Percentiles rank a stretch among this genome's conserved stretches.
These are phyloP conservation scores for Catharus fuscescens DNA, from an alignment of 2,113 vertebrate species.

Conservation along the genomic window DNA sequence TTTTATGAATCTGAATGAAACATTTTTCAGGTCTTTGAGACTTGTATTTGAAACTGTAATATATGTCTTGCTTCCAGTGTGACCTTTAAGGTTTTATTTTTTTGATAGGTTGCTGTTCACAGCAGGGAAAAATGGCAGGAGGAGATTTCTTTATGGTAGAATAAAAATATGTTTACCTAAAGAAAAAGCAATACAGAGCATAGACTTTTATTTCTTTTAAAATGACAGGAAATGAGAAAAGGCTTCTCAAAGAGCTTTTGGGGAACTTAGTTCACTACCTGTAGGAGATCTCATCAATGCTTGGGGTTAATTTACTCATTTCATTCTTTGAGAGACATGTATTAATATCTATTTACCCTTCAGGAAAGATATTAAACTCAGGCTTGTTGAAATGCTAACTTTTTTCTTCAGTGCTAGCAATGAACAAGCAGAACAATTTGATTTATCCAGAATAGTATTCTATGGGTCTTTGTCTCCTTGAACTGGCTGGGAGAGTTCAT, in stretches of 20 bases:
- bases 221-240: constrained; percentile 39
- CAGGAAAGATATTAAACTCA: not conserved
- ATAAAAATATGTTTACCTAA: constrained; percentile 58
- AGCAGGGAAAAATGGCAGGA: constrained; percentile 40
- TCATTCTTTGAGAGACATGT: not conserved
- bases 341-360: not conserved
- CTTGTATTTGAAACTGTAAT: constrained; percentile 17
- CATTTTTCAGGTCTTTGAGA: not conserved
- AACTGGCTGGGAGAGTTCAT: not conserved
- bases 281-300: not conserved
- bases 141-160: constrained; percentile 26
- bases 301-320: not conserved
- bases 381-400: not conserved
- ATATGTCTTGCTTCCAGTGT: not conserved
- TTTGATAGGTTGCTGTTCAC: constrained; percentile 38
- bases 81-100: constrained; percentile 55
- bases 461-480: not conserved
- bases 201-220: constrained; percentile 20
- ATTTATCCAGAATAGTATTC: not conserved
- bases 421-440: not conserved
- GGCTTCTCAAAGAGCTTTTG: not conserved
- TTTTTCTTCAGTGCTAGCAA: not conserved
- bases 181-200: not conserved
- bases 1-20: constrained; percentile 26
- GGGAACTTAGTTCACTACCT: not conserved